These are phyloP conservation scores for Drosophila truncata DNA, from an alignment of 1,140 invertebrate species.

Conservation along the genomic window DNA sequence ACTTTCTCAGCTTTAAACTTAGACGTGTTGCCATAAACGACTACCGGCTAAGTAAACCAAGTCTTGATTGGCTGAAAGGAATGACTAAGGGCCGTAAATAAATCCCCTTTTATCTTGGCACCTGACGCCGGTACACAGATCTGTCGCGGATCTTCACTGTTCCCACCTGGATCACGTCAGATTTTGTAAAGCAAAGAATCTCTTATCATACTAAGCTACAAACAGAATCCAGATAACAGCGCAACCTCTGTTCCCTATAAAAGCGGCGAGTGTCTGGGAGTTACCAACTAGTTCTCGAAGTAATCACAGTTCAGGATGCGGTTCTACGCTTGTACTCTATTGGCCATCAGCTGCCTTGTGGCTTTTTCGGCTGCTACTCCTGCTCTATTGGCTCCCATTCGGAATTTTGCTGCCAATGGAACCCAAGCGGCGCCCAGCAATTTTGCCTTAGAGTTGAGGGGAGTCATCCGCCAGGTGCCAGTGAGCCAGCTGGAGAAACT, in stretches of 20 bases:
- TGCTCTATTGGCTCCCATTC: slow-evolving; percentile 12
- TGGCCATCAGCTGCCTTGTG: slow-evolving; percentile 40
- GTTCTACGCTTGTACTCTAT: slow-evolving; percentile 14
- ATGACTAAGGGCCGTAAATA: slow-evolving; percentile 51
- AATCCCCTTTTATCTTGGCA: slow-evolving; percentile 39
- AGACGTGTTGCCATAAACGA: not conserved
- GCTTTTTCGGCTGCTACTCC: not conserved
- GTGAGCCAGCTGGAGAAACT: slow-evolving; percentile 52
- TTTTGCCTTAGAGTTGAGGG: slow-evolving; percentile 62
- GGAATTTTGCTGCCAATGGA: not conserved
- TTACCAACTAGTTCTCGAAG: slow-evolving; percentile 15
- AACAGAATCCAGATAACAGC: slow-evolving; percentile 22
- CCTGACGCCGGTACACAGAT: slow-evolving; percentile 1
- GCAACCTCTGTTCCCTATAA: slow-evolving; percentile 24
- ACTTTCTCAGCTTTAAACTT: not conserved
- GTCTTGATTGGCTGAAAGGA: not conserved
- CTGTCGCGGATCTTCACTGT: slow-evolving; percentile 2
- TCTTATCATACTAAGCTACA: slow-evolving; percentile 47
- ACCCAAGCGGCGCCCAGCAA: slow-evolving; percentile 11
- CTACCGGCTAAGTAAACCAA: slow-evolving; percentile 7
- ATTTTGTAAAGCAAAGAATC: slow-evolving; percentile 23
- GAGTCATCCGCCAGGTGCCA: slow-evolving; percentile 52
- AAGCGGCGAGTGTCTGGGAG: slow-evolving; percentile 3
- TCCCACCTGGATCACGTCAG: slow-evolving; percentile 29
- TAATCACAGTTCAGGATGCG: slow-evolving; percentile 30